Conservation (phyloP, 2,888 invertebrate genomes). For the Drosophila gaucha region DNA sequence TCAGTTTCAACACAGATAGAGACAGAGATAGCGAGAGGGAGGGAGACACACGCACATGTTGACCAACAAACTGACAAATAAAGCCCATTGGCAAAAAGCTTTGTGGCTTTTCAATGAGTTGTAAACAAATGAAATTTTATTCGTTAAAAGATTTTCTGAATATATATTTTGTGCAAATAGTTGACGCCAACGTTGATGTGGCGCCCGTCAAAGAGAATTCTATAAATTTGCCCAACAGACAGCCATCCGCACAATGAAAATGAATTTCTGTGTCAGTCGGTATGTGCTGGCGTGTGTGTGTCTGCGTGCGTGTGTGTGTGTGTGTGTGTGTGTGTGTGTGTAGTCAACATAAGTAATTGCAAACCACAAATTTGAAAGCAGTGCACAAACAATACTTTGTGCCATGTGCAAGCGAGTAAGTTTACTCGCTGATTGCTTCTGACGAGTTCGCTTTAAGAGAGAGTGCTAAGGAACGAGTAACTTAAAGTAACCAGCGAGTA, state of each 20-base stretch:
- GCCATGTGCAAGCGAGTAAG: not conserved
- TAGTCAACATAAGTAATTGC: slow-evolving; percentile 1
- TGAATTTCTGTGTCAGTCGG: not conserved
- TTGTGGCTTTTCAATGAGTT: slow-evolving; percentile 76
- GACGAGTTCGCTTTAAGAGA: not conserved
- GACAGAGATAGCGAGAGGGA: not conserved
- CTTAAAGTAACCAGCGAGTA: too few species aligned
- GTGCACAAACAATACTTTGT: too few species aligned
- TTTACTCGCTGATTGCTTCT: too few species aligned
- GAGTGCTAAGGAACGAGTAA: not conserved
- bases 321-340: not conserved
- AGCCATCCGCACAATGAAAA: not conserved
- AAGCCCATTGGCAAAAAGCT: slow-evolving; percentile 67
- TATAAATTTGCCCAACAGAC: slow-evolving; percentile 10
- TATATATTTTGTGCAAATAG: slow-evolving; percentile 59
- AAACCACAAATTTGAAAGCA: slow-evolving; percentile 3
- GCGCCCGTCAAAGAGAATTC: slow-evolving; percentile 33
- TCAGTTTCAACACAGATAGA: slow-evolving; percentile 17
- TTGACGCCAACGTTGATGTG: slow-evolving; percentile 33
- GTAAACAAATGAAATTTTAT: slow-evolving; percentile 74
- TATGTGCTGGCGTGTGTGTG: not conserved
- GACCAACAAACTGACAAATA: slow-evolving; percentile 47
- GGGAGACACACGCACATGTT: slow-evolving; percentile 21
- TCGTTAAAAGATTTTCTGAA: slow-evolving; percentile 62
- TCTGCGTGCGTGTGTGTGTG: not conserved